Evolutionary conservation across 2,113 vertebrate species (phyloP).

Genomic region (Gymnobelideus leadbeateri): DNA sequence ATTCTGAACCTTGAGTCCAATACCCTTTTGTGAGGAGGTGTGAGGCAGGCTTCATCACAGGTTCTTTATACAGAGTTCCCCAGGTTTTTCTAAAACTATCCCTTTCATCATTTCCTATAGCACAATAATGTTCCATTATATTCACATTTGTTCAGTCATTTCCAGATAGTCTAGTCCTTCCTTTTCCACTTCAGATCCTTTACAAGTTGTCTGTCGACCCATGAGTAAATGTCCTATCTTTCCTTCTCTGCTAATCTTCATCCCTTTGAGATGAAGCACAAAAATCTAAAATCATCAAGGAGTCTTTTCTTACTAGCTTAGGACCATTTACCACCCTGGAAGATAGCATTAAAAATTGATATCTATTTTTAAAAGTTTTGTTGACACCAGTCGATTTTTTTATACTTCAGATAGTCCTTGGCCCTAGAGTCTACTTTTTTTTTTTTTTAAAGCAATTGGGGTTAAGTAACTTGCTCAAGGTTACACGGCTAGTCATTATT

Average conservation of each 20-base stretch:
- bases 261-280: not conserved
- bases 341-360: not conserved
- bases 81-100: not conserved
- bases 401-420: not conserved
- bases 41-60: not conserved
- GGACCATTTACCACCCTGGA: not conserved
- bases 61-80: not conserved
- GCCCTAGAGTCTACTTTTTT: not conserved
- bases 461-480: too few species aligned
- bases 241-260: not conserved
- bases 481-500: too few species aligned
- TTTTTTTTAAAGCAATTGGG: too few species aligned
- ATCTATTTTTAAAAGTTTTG: not conserved
- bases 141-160: not conserved
- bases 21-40: not conserved
- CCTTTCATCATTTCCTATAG: not conserved
- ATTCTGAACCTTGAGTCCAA: not conserved
- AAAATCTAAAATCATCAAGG: constrained; percentile 15
- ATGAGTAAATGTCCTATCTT: not conserved
- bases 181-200: not conserved
- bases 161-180: not conserved
- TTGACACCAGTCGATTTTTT: not conserved
- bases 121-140: not conserved
- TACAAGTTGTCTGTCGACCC: not conserved
- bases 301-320: not conserved